Evolutionary conservation across 2,888 invertebrate genomes (phyloP), one percentile per base, ranked within the genome.

Genomic region (Encarsia formosa): DNA sequence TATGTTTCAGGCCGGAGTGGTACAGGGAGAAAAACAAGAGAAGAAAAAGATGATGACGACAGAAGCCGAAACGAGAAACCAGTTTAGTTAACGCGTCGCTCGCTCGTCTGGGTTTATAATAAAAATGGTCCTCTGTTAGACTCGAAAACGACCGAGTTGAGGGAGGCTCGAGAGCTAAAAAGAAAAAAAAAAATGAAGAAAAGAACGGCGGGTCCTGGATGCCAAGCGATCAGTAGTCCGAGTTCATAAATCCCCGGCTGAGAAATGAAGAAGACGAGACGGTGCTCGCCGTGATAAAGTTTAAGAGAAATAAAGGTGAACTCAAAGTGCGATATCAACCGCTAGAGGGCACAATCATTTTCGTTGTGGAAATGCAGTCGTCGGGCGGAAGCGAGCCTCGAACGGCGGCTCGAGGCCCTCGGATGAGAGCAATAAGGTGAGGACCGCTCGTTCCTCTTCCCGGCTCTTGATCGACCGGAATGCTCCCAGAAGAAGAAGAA

Each of bases 181-280:
- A 23, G 51, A 41, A 35, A 51, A 47, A 20, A 43, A 38, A 41
- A 8, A 38, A 39, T 18, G 43, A 44, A 34, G 35, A 23, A 18
- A 24, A 47, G 18, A 39, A 38, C 38, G 34, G 34, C 24, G 39
- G 24, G 18, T 47, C 47, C 32, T 43, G n/a, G 47, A 47, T 43
- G 47, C 22, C 43, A 34, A 15, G 29, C 23, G 46, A 39, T 35
- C 29, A 29, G 32, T 34, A 26, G 9, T 15, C 19, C 19, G 29
- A 13, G 19, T 31, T 11, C n/a, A n/a, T n/a, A n/a, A n/a, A 2
- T 19, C 5, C 15, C 24, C 13, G 15, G 32, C 31, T 16, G 42
- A 20, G 19, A 26, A 37, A 42, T 29, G 24, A 49, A 26, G 37
- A 49, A 26, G 37, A 41, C 29, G 35, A 32, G 35, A 18, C 16